Percentiles rank a stretch among this genome's conserved stretches.
These are phyloP conservation scores for Mellilla xanthometata DNA, from an alignment of 2,888 invertebrate genomes.

Conservation along the genomic window DNA sequence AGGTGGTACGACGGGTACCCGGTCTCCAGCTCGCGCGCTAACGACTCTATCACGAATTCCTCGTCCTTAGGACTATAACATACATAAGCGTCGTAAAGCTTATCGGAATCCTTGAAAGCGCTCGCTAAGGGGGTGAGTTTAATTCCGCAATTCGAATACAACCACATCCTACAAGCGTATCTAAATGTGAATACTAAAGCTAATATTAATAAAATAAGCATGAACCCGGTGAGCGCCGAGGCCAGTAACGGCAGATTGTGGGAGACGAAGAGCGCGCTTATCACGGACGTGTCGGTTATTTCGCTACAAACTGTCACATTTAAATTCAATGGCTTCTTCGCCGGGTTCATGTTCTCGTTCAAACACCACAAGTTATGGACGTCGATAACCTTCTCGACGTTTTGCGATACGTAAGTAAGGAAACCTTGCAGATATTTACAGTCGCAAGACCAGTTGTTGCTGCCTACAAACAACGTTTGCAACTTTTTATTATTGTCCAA, in stretches of 20 bases:
- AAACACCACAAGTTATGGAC: slow-evolving; percentile 89
- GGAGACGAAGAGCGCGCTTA: slow-evolving; percentile 91
- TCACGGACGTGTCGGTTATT: slow-evolving; percentile 90
- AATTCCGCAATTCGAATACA: slow-evolving; percentile 93
- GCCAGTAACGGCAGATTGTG: slow-evolving; percentile 93
- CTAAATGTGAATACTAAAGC: slow-evolving; percentile 93
- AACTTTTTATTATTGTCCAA: slow-evolving; percentile 87
- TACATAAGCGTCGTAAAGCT: slow-evolving; percentile 96
- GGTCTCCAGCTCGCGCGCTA: slow-evolving; percentile 93
- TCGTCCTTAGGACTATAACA: slow-evolving; percentile 97
- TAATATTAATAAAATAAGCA: slow-evolving; percentile 89
- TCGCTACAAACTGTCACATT: slow-evolving; percentile 94
- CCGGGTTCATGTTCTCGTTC: slow-evolving; percentile 86
- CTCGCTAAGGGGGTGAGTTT: slow-evolving; percentile 88
- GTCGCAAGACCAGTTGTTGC: slow-evolving; percentile 94
- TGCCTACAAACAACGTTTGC: slow-evolving; percentile 88
- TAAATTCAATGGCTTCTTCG: slow-evolving; percentile 89
- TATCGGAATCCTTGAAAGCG: slow-evolving; percentile 90
- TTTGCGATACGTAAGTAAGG: slow-evolving; percentile 90
- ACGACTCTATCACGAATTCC: slow-evolving; percentile 92
- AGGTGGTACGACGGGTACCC: slow-evolving; percentile 90
- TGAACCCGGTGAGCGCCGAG: slow-evolving; percentile 88
- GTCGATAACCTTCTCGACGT: slow-evolving; percentile 89
- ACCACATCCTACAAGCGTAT: slow-evolving; percentile 93
- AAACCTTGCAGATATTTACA: slow-evolving; percentile 94